These are phyloP conservation scores for Arctocebus calabarensis DNA, from an alignment of 2,797 vertebrate genomes.

Conservation along the genomic window DNA sequence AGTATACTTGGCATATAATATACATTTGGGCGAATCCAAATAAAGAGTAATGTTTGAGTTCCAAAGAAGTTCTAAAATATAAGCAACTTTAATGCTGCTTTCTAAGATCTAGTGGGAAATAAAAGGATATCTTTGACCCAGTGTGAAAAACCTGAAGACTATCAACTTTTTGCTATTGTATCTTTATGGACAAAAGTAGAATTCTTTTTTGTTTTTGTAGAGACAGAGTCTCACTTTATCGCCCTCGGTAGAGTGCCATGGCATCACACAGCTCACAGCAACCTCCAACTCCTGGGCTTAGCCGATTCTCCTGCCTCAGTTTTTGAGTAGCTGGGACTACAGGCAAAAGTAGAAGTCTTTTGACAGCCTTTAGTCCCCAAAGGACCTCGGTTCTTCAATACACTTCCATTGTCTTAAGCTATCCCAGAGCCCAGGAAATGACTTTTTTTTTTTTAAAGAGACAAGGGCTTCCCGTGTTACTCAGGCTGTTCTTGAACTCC, in stretches of 20 bases:
- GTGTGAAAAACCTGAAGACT: not conserved
- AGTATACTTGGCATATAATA: not conserved
- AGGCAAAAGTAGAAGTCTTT: conserved; percentile 15
- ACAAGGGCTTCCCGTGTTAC: too few relatives aligned
- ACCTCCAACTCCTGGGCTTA: too few relatives aligned
- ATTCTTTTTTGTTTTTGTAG: too few relatives aligned
- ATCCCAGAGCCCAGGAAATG: not conserved
- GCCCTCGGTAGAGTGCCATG: too few relatives aligned
- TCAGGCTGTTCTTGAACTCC: too few relatives aligned
- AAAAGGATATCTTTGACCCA: conserved; percentile 26
- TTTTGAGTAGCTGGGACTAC: too few relatives aligned
- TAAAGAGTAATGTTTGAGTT: conserved; percentile 48
- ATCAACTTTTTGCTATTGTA: not conserved
- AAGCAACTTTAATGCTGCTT: conserved; percentile 45
- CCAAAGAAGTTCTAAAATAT: not conserved
- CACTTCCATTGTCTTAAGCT: not conserved
- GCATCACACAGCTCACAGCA: too few relatives aligned
- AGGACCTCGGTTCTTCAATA: not conserved
- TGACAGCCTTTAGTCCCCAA: not conserved
- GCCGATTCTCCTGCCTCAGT: too few relatives aligned
- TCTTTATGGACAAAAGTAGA: not conserved
- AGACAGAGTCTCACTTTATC: too few relatives aligned
- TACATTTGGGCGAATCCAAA: conserved; percentile 22
- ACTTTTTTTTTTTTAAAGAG: too few relatives aligned
- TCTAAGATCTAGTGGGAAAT: not conserved